Conservation (phyloP, 2,113 vertebrate genomes). For the Poecile atricapillus region DNA sequence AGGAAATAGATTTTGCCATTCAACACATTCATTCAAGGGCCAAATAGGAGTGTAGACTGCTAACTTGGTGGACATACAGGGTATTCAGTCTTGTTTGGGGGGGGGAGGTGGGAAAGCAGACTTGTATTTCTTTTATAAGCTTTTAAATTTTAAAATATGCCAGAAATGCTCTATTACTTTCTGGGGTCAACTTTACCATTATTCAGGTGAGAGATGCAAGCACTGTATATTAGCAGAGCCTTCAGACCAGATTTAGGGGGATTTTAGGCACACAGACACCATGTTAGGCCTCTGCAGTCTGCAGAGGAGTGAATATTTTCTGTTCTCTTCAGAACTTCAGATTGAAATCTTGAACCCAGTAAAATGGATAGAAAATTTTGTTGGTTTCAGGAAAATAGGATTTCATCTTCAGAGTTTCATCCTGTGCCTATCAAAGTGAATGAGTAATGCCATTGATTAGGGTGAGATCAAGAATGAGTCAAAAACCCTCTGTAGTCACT, state of each 20-base stretch:
- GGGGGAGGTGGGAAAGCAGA: rapidly evolving
- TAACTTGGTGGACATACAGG: not conserved
- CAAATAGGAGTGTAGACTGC: not conserved
- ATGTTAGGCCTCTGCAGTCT: not conserved
- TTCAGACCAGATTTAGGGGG: not conserved
- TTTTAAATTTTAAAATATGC: not conserved
- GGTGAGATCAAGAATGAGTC: not conserved
- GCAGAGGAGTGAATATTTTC: not conserved
- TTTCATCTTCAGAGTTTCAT: not conserved
- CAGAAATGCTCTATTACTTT: not conserved
- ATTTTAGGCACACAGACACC: not conserved
- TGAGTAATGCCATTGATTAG: not conserved
- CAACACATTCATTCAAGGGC: not conserved
- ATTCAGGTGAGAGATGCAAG: not conserved
- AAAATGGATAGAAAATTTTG: not conserved
- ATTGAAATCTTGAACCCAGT: not conserved
- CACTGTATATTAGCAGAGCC: not conserved
- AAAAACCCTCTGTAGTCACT: not conserved
- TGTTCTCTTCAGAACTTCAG: not conserved
- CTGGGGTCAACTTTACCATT: not conserved
- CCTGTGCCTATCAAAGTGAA: not conserved
- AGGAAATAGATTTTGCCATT: not conserved
- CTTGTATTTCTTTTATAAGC: not conserved
- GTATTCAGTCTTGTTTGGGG: not conserved
- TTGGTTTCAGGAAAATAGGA: not conserved